Evolutionary conservation across 2,888 invertebrate genomes (phyloP), one percentile per base, ranked within the genome.

Genomic region (Acanthococcus lagerstroemiae): DNA sequence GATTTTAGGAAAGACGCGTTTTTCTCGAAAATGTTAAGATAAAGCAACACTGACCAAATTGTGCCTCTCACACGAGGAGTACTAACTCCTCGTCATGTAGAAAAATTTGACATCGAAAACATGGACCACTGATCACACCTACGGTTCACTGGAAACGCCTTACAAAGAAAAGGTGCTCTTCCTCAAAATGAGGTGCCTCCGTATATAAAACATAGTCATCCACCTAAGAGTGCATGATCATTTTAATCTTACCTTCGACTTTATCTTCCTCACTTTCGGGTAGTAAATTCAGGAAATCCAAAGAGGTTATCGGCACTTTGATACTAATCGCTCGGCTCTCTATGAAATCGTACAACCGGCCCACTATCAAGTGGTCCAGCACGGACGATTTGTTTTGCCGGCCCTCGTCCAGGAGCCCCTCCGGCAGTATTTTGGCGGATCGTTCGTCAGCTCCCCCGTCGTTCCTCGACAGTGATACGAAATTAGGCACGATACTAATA

Each of bases 171-270:
- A n/a, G n/a, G n/a, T n/a, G n/a, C n/a, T n/a, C n/a, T n/a, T n/a
- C n/a, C n/a, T n/a, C n/a, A n/a, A n/a, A n/a, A n/a, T n/a, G n/a
- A n/a, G n/a, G n/a, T n/a, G n/a, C n/a, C n/a, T n/a, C n/a, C n/a
- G n/a, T n/a, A n/a, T n/a, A n/a, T n/a, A n/a, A n/a, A n/a, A n/a
- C n/a, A n/a, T n/a, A n/a, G n/a, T n/a, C n/a, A n/a, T n/a, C n/a
- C n/a, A n/a, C n/a, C n/a, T n/a, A n/a, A n/a, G n/a, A n/a, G n/a
- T n/a, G n/a, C n/a, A n/a, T n/a, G n/a, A n/a, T n/a, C n/a, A n/a
- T n/a, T n/a, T n/a, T n/a, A n/a, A n/a, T n/a, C 58, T 66, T 63
- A 66, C 68, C 66, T 68, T 68, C 68, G 2, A 50, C 60, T 27
- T 45, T 37, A n/a, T 27, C 48, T 19, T 54, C 60, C 5, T 55